phyloP scores from a whole-genome alignment of 2,113 vertebrate species.

The Centrocercus urophasianus region DNA sequence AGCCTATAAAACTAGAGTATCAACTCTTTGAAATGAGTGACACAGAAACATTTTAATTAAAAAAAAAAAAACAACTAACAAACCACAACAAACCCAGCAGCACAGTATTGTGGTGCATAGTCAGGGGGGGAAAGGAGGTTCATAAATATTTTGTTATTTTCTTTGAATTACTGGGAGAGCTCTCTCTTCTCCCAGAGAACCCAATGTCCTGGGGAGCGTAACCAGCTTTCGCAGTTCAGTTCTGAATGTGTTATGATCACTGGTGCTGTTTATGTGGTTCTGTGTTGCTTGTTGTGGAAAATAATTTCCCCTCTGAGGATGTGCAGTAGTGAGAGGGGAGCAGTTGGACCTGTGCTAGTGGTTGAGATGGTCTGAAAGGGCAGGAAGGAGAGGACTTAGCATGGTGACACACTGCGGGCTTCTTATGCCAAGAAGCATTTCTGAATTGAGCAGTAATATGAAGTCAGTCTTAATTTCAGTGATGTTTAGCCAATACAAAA shows the following conservation, averaged over 20 bases:
- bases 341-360: neutral
- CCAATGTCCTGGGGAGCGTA: neutral
- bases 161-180: neutral
- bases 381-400: neutral
- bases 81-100: neutral
- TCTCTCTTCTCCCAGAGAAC: neutral
- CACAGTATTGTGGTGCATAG: fast-evolving
- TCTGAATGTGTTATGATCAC: fast-evolving
- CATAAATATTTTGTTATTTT: neutral
- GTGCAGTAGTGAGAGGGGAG: neutral
- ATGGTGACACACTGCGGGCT: neutral
- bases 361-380: neutral
- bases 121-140: neutral
- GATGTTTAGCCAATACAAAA: neutral
- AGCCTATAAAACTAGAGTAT: constrained; percentile 30
- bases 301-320: neutral
- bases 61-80: neutral
- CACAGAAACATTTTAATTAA: constrained; percentile 43
- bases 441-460: neutral
- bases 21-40: constrained; percentile 41
- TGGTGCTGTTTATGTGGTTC: neutral
- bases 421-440: neutral
- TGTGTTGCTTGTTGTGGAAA: neutral
- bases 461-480: neutral
- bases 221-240: neutral